Percentiles rank a stretch among this genome's conserved stretches.
These are phyloP conservation scores for Drosophila fuyamai DNA, from an alignment of 1,140 invertebrate genomes.

Conservation along the genomic window DNA sequence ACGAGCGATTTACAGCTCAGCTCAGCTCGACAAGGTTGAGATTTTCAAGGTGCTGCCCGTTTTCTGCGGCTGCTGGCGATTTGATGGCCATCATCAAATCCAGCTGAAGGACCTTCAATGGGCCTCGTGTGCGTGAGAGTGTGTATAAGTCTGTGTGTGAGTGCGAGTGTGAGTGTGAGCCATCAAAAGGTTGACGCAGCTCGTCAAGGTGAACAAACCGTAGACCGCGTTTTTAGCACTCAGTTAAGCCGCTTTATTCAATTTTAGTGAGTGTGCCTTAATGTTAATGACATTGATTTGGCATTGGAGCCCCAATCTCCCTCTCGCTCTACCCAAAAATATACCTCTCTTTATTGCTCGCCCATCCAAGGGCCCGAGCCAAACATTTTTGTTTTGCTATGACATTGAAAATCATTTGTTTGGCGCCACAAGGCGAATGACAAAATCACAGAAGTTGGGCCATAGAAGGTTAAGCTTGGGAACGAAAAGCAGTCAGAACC, in stretches of 20 bases:
- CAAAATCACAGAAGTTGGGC: conserved; percentile 6
- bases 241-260: conserved; percentile 68
- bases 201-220: conserved; percentile 80
- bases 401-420: conserved; percentile 65
- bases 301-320: conserved; percentile 54
- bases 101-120: conserved; percentile 75
- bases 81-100: conserved; percentile 72
- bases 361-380: conserved; percentile 54
- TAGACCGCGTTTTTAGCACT: conserved; percentile 58
- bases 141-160: conserved; percentile 6
- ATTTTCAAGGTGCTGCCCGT: conserved; percentile 65
- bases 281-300: conserved; percentile 83
- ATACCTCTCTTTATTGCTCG: conserved; percentile 16
- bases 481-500: conserved; percentile 15
- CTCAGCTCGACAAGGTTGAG: conserved; percentile 42
- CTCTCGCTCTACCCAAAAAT: background rate
- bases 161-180: conserved; percentile 32
- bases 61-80: conserved; percentile 50
- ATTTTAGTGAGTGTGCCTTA: conserved; percentile 81
- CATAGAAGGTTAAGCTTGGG: conserved; percentile 32
- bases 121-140: conserved; percentile 11
- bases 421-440: conserved; percentile 58
- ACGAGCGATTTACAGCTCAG: conserved; percentile 23
- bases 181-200: conserved; percentile 75
- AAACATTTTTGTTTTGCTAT: conserved; percentile 57